Evolutionary conservation across 2,888 invertebrate species (phyloP).

Genomic region (Thera britannica): DNA sequence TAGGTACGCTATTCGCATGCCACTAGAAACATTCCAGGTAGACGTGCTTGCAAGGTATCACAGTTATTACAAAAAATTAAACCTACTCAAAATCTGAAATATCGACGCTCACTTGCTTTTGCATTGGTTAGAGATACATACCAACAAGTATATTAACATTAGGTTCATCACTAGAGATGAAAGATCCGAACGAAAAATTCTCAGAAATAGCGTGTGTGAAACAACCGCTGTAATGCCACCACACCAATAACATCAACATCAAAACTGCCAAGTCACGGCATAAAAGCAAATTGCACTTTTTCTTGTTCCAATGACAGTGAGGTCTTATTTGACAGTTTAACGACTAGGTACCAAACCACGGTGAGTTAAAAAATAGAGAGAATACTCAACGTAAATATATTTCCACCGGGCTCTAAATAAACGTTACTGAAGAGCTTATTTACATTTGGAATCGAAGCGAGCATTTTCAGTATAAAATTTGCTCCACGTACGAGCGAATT

Average conservation of each 20-base stretch:
- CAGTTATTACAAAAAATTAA: no score
- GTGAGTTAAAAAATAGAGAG: slow-evolving; percentile 55
- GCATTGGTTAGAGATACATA: no score
- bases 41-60: background rate
- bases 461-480: slow-evolving; percentile 44
- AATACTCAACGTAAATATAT: slow-evolving; percentile 49
- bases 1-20: no score
- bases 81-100: no score
- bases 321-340: slow-evolving; percentile 72
- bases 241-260: slow-evolving; percentile 56
- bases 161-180: background rate
- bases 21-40: no score
- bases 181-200: background rate
- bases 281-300: slow-evolving; percentile 67
- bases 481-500: slow-evolving; percentile 48
- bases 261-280: slow-evolving; percentile 70
- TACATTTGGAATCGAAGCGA: slow-evolving; percentile 49
- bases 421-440: slow-evolving; percentile 49
- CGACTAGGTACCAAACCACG: slow-evolving; percentile 55
- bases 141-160: no score
- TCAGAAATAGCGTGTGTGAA: slow-evolving; percentile 15
- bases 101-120: no score
- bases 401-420: slow-evolving; percentile 49
- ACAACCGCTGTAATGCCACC: slow-evolving; percentile 27
- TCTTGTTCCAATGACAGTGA: slow-evolving; percentile 63